Conservation (phyloP, 2,888 invertebrate genomes). For the Diarsia rubi region DNA sequence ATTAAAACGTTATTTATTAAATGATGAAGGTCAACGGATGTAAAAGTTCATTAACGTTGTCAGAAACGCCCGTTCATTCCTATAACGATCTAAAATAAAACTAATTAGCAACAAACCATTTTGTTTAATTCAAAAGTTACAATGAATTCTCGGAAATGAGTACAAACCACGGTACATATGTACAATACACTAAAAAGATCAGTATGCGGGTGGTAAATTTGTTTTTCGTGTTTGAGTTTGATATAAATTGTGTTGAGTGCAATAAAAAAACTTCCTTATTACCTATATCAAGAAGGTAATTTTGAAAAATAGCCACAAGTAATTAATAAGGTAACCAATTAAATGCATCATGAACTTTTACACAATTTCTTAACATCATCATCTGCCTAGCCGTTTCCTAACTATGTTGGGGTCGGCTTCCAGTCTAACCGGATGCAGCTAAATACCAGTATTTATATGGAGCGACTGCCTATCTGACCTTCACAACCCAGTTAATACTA, state of each 20-base stretch:
- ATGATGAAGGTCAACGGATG: slow-evolving; percentile 28
- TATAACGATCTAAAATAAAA: slow-evolving; percentile 38
- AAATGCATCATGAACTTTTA: neutral
- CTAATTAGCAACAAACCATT: slow-evolving; percentile 27
- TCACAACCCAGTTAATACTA: too few species aligned
- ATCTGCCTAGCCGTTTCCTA: too few species aligned
- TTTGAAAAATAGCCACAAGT: neutral
- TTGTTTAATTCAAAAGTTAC: slow-evolving; percentile 43
- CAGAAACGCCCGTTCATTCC: slow-evolving; percentile 25
- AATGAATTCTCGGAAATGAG: slow-evolving; percentile 12
- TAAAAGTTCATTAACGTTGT: slow-evolving; percentile 37
- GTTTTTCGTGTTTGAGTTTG: neutral
- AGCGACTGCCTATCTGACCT: neutral
- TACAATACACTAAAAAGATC: slow-evolving; percentile 26
- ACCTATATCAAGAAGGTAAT: neutral
- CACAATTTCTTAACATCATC: too few species aligned
- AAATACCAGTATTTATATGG: too few species aligned
- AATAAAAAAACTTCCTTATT: too few species aligned
- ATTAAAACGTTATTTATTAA: slow-evolving; percentile 33
- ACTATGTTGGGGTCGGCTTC: too few species aligned
- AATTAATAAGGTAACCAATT: neutral
- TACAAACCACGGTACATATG: too few species aligned
- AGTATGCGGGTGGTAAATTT: slow-evolving; percentile 1
- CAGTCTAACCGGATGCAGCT: too few species aligned
- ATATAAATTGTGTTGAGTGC: neutral